Percentiles rank a stretch among this genome's conserved stretches.
These are phyloP conservation scores for Drosophila baimaii DNA, from an alignment of 1,140 invertebrate genomes.

Conservation along the genomic window DNA sequence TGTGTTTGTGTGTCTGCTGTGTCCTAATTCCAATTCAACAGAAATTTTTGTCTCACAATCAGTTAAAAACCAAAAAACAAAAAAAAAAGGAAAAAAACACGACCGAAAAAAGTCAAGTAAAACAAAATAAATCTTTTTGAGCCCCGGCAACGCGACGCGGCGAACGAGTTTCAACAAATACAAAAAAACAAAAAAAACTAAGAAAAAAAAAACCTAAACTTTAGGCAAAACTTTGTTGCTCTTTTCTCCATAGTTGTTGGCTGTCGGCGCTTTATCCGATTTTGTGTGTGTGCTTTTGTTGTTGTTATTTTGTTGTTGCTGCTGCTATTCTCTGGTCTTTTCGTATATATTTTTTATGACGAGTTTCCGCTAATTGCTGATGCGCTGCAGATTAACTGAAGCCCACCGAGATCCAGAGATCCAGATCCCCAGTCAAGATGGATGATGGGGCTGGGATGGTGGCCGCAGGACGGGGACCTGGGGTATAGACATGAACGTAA, in stretches of 20 bases:
- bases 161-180: conserved; percentile 72
- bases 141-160: conserved; percentile 48
- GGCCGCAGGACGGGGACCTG: conserved; percentile 10
- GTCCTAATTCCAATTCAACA: conserved; percentile 82
- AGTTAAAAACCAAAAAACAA: conserved; percentile 47
- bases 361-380: conserved; percentile 82
- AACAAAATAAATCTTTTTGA: conserved; percentile 79
- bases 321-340: conserved; percentile 17
- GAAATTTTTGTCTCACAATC: conserved; percentile 80
- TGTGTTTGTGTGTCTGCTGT: conserved; percentile 74
- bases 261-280: conserved; percentile 81
- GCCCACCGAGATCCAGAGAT: conserved; percentile 33
- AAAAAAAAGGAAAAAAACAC: neutral
- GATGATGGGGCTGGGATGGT: too few relatives aligned
- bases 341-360: conserved; percentile 70
- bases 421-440: conserved; percentile 29
- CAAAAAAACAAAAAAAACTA: conserved; percentile 26
- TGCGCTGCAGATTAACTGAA: conserved; percentile 80
- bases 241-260: conserved; percentile 47
- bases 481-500: conserved; percentile 21
- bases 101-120: conserved; percentile 60
- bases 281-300: conserved; percentile 68
- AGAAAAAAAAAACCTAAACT: conserved; percentile 48
- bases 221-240: conserved; percentile 66
- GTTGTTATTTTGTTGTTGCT: too few relatives aligned